A percentile compares a stretch with the other conserved stretches of the same genome.
Evolutionary conservation across 2,797 vertebrate genomes (phyloP).

Genomic region (Phrynocephalus vlangalii): DNA sequence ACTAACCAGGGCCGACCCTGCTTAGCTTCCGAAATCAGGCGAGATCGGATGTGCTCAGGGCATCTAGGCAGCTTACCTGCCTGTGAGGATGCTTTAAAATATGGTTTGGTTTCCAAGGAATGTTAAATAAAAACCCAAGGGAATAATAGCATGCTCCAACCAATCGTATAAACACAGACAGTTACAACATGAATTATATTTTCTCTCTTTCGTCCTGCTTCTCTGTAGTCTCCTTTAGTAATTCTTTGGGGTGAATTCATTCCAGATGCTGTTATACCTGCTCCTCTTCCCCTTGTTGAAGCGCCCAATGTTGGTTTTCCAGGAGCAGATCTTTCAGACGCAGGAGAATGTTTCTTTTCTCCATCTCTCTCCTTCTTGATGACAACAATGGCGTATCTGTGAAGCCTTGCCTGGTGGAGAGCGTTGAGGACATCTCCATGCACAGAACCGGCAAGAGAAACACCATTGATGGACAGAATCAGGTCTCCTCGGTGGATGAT

Average conservation of each 20-base stretch:
- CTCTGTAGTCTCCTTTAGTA: too few relatives aligned
- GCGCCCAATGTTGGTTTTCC: slow-evolving; percentile 66
- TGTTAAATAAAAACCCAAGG: slow-evolving; percentile 53
- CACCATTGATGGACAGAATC: slow-evolving; percentile 89
- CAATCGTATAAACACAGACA: slow-evolving; percentile 21
- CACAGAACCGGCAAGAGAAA: slow-evolving; percentile 79
- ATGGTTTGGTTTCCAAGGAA: slow-evolving; percentile 48
- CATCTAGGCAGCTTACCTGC: neutral
- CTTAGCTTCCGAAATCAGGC: too few relatives aligned
- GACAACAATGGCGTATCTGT: slow-evolving; percentile 83
- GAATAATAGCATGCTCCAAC: slow-evolving; percentile 62
- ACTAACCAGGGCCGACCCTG: too few relatives aligned
- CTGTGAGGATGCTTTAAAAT: slow-evolving; percentile 9
- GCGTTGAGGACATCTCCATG: slow-evolving; percentile 87
- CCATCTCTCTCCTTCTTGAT: slow-evolving; percentile 80
- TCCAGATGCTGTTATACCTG: slow-evolving; percentile 78
- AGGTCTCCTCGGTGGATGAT: slow-evolving; percentile 87
- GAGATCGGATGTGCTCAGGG: too few relatives aligned
- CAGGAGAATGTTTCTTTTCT: slow-evolving; percentile 65
- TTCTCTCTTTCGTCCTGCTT: slow-evolving; percentile 32
- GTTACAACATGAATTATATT: slow-evolving; percentile 63
- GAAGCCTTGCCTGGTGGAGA: slow-evolving; percentile 88
- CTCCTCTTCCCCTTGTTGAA: slow-evolving; percentile 69
- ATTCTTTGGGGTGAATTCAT: slow-evolving; percentile 46
- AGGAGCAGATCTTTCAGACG: slow-evolving; percentile 66